These are phyloP conservation scores for Pterostichus niger DNA, from an alignment of 2,888 invertebrate genomes.

Conservation along the genomic window DNA sequence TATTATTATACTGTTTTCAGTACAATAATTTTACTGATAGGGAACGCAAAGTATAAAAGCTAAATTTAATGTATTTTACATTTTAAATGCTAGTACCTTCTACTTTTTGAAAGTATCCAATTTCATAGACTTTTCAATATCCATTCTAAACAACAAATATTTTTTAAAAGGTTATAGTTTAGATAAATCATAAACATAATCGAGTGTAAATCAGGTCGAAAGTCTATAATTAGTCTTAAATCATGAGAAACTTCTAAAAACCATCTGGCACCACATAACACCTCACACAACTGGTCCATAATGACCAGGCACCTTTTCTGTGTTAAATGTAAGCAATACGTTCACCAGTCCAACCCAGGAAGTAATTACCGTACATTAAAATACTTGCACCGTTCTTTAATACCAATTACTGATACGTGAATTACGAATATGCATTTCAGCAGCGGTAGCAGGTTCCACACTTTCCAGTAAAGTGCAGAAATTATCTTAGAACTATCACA, in stretches of 20 bases:
- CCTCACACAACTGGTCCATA: not conserved
- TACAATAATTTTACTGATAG: too few species aligned
- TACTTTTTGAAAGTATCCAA: too few species aligned
- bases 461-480: not conserved
- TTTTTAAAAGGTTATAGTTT: not conserved
- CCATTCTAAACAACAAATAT: too few species aligned
- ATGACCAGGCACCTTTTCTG: slow-evolving; percentile 5
- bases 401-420: slow-evolving; percentile 32
- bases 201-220: not conserved
- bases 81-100: too few species aligned
- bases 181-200: not conserved
- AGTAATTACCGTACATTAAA: slow-evolving; percentile 32
- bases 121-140: too few species aligned
- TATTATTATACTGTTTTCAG: too few species aligned
- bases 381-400: slow-evolving; percentile 41
- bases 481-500: too few species aligned
- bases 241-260: slow-evolving; percentile 23
- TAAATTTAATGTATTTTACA: too few species aligned
- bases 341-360: slow-evolving; percentile 37
- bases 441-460: not conserved
- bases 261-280: not conserved
- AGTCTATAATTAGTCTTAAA: not conserved
- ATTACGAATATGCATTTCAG: slow-evolving; percentile 22
- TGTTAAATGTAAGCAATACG: slow-evolving; percentile 15
- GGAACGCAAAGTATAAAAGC: too few species aligned